Base-by-base conservation (phyloP, 2,797 vertebrate species). In the Gymnothorax javanicus region DNA sequence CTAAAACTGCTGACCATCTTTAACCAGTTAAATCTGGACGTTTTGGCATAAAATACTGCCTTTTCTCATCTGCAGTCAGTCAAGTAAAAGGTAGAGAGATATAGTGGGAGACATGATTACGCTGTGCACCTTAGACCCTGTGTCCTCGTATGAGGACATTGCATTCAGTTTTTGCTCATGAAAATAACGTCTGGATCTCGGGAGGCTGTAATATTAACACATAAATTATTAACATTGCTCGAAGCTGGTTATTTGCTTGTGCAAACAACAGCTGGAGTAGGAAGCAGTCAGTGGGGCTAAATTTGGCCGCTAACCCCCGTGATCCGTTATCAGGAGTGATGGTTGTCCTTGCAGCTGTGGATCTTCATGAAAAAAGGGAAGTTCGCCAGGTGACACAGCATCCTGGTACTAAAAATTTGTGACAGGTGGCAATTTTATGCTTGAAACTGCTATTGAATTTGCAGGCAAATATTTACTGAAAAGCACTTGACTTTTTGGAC, bases 191-290 rank as follows among this genome's bases (percentile, higher is more conserved):
- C 33, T 43, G 33, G 33, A 43, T 1, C 33, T 43, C 33, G 33
- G 33, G 33, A 43, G 33, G 33, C 33, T 1, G 33, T 43, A 43
- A 43, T 43, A 43, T 43, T 43, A 43, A 43, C 33, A 43, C 33
- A 43, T 43, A 43, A 43, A 17, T 62, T 62, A 62, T 62, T 62
- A 15, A 13, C 7, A 83, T 88, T 84, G 84, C 89, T 89, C 8
- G 1, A 25, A 69, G 9, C 7, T 7, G 23, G n/a, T 25, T 7
- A 69, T 69, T 69, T 7, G 25, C n/a, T 25, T 9, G 67, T 25
- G 11, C 67, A 25, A 25, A 69, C 25, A 27, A 1, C 25, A 69
- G 8, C 7, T 7, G 67, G 7, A 69, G 25, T 25, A 27, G 23
- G n/a, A 7, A 67, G 62, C 62, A n/a, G 62, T 27, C 23, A 27